Evolutionary conservation across 2,797 vertebrate genomes (phyloP).

Genomic region (Acrocephalus scirpaceus): DNA sequence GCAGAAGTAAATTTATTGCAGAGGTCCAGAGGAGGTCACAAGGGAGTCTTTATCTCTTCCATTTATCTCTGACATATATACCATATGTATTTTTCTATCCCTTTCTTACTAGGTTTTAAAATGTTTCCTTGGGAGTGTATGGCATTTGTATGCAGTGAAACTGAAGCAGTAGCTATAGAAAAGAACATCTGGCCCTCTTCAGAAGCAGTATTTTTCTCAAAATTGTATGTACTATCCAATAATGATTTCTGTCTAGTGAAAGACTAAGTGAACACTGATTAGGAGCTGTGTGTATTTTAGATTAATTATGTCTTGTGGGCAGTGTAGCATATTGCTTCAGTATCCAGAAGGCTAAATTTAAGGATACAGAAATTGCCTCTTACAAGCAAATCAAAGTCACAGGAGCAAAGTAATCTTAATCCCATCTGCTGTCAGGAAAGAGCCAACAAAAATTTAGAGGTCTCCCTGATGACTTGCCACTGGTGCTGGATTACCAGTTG

Average conservation of each 20-base stretch:
- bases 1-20: neutral
- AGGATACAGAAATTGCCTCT: conserved; percentile 6
- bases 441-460: neutral
- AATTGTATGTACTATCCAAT: conserved; percentile 39
- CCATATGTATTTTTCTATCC: neutral
- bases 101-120: neutral
- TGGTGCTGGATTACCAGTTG: neutral
- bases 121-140: neutral
- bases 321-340: conserved; percentile 16
- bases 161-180: neutral
- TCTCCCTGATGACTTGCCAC: neutral
- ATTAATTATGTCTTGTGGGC: conserved; percentile 51
- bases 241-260: conserved; percentile 31
- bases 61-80: neutral
- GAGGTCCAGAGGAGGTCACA: neutral
- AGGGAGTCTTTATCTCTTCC: neutral
- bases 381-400: conserved; percentile 9
- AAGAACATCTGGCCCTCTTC: conserved; percentile 50
- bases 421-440: conserved; percentile 16
- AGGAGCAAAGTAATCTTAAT: neutral
- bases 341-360: conserved; percentile 36
- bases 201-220: conserved; percentile 31
- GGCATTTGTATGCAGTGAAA: neutral
- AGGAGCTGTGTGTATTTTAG: conserved; percentile 30
- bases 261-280: conserved; percentile 30